Evolutionary conservation across 2,113 vertebrate species (phyloP).

Genomic region (Nymphicus hollandicus): DNA sequence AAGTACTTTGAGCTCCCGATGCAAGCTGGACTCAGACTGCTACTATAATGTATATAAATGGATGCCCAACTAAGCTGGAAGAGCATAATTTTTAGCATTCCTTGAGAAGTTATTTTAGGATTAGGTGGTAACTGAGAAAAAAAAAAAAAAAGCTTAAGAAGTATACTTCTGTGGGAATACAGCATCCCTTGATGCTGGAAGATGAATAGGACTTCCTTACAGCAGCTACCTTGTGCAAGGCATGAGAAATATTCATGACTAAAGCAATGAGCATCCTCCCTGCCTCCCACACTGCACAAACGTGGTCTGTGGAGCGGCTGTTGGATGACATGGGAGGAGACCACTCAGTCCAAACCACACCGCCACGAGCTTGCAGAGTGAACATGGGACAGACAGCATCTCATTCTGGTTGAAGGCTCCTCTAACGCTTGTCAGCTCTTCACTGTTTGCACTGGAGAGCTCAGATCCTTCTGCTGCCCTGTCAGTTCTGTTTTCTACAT

Average conservation of each 20-base stretch:
- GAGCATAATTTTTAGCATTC: not conserved
- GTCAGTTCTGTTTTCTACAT: not conserved
- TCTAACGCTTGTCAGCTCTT: not conserved
- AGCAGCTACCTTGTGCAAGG: not conserved
- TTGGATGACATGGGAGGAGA: not conserved
- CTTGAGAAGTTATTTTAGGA: not conserved
- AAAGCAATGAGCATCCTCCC: rapidly evolving
- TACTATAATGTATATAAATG: not conserved
- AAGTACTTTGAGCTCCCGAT: not conserved
- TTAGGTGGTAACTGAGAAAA: not conserved
- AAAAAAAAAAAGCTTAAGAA: not conserved
- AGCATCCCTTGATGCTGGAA: not conserved
- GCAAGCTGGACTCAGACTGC: not conserved
- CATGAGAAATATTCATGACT: not conserved
- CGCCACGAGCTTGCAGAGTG: rapidly evolving
- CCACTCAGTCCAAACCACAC: not conserved
- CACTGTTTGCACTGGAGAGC: not conserved
- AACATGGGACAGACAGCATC: not conserved
- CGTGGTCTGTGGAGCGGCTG: rapidly evolving
- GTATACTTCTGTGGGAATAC: not conserved
- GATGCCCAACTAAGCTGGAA: not conserved
- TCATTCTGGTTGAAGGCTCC: not conserved
- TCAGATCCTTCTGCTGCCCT: not conserved
- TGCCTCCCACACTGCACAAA: not conserved
- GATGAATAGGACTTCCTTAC: not conserved